Evolutionary conservation across 1,140 invertebrate species (phyloP).

Genomic region (Andricus grossulariae): DNA sequence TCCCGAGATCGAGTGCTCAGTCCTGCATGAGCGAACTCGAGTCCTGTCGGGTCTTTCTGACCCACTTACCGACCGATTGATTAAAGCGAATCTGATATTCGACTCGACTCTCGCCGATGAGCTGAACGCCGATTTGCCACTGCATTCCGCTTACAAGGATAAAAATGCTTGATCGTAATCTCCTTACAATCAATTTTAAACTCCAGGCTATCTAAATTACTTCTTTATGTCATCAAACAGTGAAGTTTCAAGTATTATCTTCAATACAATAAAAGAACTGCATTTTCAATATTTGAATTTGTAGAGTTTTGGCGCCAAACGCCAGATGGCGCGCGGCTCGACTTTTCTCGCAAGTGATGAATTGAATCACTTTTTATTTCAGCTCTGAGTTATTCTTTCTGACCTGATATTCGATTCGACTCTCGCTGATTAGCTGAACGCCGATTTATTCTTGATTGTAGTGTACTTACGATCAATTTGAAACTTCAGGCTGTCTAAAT

Average conservation of each 20-base stretch:
- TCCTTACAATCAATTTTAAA: background rate
- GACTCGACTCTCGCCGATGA: conserved; percentile 16
- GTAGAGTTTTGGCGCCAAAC: too few relatives aligned
- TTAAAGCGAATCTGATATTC: conserved; percentile 31
- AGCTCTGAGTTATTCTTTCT: background rate
- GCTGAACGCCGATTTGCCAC: conserved; percentile 6
- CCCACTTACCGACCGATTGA: conserved; percentile 27
- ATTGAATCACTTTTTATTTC: too few relatives aligned
- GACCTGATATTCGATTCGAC: conserved; percentile 10
- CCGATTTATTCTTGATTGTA: too few relatives aligned
- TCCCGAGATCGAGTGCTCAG: conserved; percentile 1
- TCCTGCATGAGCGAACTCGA: conserved; percentile 25
- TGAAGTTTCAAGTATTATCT: too few relatives aligned
- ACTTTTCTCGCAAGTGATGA: too few relatives aligned
- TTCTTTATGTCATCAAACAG: too few relatives aligned
- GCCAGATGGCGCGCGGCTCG: too few relatives aligned
- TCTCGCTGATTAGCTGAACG: background rate
- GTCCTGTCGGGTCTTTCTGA: conserved; percentile 29
- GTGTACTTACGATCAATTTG: too few relatives aligned
- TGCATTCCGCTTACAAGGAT: conserved; percentile 21
- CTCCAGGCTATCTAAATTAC: too few relatives aligned
- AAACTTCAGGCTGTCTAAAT: too few relatives aligned
- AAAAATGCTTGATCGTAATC: conserved; percentile 16
- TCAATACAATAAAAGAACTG: too few relatives aligned
- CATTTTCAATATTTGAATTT: too few relatives aligned